Evolutionary conservation across 2,888 invertebrate species (phyloP), one percentile per base, ranked within the genome.

Genomic region (Bimastos eiseni): DNA sequence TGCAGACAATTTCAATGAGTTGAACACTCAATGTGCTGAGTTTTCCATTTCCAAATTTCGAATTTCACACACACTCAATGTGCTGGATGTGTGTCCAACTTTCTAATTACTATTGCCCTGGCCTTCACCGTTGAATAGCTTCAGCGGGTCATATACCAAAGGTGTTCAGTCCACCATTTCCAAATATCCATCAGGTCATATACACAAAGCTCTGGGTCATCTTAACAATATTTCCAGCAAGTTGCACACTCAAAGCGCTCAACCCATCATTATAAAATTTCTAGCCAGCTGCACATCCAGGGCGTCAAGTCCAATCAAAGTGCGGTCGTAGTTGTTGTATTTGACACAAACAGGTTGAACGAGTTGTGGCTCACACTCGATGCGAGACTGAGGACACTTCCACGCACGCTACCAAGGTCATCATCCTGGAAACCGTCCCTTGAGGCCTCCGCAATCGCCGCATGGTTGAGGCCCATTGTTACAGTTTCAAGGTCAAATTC

Each of bases 401-500:
- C 98, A 91, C 98, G 98, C 93, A 98, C 96, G 94, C 98, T 98
- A 90, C 94, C 94, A 88, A 93, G 93, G 95, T 98, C 98, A 95
- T 98, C 98, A 93, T 98, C 98, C 93, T 97, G 97, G 96, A 97
- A 98, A 93, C 97, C 97, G 95, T 98, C 98, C 94, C 97, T 97
- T 93, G 98, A 97, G 95, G 97, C 97, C 95, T 98, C 98, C 91
- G 97, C 97, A 95, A 98, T 97, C 94, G 98, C 98, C 96, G 98
- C 96, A 92, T 98, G 97, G 96, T 95, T 98, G 96, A 98, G 98
- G 94, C 99, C 99, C 96, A 98, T 97, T 93, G 97, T 96, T 92
- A 97, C 97, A 94, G 98, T 98, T 96, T 99, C 98, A 94, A 97
- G 97, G 96, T 99, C 99, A 96, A 98, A 99, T 94, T 97, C 97